phyloP scores from a whole-genome alignment of 2,888 invertebrate species.

The Mayetiola destructor region DNA sequence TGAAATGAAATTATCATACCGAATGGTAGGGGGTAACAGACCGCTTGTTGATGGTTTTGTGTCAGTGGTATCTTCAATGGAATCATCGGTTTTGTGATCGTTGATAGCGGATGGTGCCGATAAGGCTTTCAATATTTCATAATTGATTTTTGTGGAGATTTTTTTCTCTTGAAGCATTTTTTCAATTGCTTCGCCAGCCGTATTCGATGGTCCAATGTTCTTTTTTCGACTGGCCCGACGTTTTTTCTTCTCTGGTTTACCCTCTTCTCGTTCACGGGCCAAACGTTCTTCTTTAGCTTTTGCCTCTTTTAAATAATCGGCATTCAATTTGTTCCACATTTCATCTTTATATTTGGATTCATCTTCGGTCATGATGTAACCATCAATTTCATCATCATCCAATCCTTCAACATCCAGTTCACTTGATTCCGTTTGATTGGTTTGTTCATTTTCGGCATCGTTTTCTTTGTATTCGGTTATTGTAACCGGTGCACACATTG shows the following conservation, averaged over 20 bases:
- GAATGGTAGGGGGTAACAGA: not conserved
- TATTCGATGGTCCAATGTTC: conserved; percentile 47
- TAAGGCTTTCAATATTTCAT: conserved; percentile 82
- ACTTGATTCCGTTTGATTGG: conserved; percentile 22
- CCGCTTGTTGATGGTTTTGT: not conserved
- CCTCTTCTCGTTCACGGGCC: conserved; percentile 70
- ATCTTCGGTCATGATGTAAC: conserved; percentile 65
- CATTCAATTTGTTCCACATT: conserved; percentile 81
- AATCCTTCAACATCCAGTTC: conserved; percentile 59
- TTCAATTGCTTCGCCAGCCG: conserved; percentile 81
- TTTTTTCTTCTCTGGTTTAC: conserved; percentile 68
- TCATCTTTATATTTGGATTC: conserved; percentile 69
- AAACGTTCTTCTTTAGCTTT: conserved; percentile 72
- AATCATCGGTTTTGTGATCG: not conserved
- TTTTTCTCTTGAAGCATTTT: conserved; percentile 93
- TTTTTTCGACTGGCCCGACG: conserved; percentile 50
- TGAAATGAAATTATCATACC: not conserved
- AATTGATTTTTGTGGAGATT: conserved; percentile 93
- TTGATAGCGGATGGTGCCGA: conserved; percentile 22
- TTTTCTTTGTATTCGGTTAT: conserved; percentile 34
- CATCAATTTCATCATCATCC: conserved; percentile 82
- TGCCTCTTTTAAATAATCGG: conserved; percentile 69
- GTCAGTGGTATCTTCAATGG: not conserved
- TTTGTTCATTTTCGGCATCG: conserved; percentile 17
- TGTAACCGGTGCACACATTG: conserved; percentile 55